Percentiles rank a stretch among this genome's conserved stretches.
Conservation (phyloP, 1,140 invertebrate species). For the Drosophila lacteicornis region DNA sequence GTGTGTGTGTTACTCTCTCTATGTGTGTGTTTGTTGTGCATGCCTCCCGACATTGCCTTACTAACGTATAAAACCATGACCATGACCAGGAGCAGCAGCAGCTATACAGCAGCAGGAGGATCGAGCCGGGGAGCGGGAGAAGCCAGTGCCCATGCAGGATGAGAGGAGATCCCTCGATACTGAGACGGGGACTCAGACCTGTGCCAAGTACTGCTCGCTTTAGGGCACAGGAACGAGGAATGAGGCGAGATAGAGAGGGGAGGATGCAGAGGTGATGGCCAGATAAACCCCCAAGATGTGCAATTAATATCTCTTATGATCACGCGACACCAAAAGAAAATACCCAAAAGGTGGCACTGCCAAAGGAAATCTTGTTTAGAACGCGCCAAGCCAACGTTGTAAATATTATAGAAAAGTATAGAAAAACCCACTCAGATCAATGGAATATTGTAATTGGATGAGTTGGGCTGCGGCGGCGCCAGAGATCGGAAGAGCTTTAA, state of each 20-base stretch:
- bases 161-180: conserved; percentile 25
- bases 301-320: conserved; percentile 53
- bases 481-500: conserved; percentile 61
- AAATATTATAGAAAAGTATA: conserved; percentile 11
- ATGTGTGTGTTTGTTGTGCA: conserved; percentile 56
- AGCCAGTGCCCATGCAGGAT: conserved; percentile 12
- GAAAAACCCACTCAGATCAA: conserved; percentile 34
- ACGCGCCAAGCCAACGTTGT: conserved; percentile 8
- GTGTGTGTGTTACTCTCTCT: conserved; percentile 20
- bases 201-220: conserved; percentile 66
- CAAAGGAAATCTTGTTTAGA: conserved; percentile 25
- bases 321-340: conserved; percentile 39
- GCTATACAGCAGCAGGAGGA: conserved; percentile 56
- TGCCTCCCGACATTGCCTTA: conserved; percentile 72
- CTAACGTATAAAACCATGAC: conserved; percentile 51
- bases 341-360: conserved; percentile 45
- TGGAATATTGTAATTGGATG: conserved; percentile 26
- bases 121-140: conserved; percentile 16
- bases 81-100: conserved; percentile 79
- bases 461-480: conserved; percentile 24
- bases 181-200: conserved; percentile 28
- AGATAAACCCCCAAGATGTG: conserved; percentile 40
- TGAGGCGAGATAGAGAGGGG: conserved; percentile 19
- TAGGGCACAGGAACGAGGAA: conserved; percentile 27
- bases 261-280: conserved; percentile 20